Conservation (phyloP, 92 coral and sea anemone genomes). For the Hydrozoanthus gracilis region DNA sequence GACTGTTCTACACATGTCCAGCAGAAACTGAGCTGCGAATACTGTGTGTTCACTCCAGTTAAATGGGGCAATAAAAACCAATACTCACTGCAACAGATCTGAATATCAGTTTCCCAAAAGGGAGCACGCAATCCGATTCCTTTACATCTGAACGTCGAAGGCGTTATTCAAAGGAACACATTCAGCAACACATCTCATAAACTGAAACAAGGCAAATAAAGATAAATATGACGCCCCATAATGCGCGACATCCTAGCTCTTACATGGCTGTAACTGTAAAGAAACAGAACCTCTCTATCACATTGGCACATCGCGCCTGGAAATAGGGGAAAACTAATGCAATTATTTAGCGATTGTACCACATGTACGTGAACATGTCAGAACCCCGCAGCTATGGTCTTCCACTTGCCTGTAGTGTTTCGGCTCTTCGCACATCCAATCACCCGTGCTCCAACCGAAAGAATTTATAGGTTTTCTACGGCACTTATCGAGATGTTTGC, state of each 20-base stretch:
- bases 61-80: no score
- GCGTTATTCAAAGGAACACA: conserved; percentile 1
- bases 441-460: conserved; percentile 8
- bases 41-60: no score
- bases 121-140: conserved; percentile 10
- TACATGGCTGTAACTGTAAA: neutral
- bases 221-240: no score
- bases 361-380: neutral
- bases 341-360: neutral
- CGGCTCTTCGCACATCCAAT: conserved; percentile 14
- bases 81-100: conserved; percentile 7
- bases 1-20: no score
- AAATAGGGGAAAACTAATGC: neutral
- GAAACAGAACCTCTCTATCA: neutral
- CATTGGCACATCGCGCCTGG: conserved; percentile 12
- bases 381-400: neutral
- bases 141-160: neutral
- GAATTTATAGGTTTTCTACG: neutral
- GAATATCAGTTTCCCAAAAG: conserved; percentile 7
- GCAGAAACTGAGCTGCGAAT: no score
- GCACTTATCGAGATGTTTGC: neutral
- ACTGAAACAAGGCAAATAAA: no score
- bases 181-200: conserved; percentile 6
- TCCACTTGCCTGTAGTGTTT: neutral
- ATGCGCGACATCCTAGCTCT: no score